Conservation (phyloP, 2,113 vertebrate genomes). For the Dissostichus mawsoni region DNA sequence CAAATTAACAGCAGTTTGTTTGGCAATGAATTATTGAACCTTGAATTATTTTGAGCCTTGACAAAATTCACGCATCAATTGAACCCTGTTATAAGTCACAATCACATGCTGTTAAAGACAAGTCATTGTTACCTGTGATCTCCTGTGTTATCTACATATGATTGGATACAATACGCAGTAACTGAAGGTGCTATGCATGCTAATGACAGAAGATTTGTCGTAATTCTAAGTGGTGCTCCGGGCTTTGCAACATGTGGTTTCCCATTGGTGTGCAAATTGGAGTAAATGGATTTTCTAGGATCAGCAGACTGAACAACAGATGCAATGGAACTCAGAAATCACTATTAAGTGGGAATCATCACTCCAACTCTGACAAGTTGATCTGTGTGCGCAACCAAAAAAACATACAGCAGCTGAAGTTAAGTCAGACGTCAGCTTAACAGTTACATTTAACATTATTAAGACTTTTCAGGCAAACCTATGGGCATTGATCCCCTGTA, state of each 20-base stretch:
- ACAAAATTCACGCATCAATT: slow-evolving; percentile 1
- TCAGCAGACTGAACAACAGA: neutral
- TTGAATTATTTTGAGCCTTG: neutral
- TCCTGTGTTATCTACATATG: slow-evolving; percentile 11
- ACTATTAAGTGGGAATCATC: neutral
- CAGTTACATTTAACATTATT: neutral
- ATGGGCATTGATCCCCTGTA: neutral
- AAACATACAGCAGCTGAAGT: neutral
- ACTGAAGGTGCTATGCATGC: neutral
- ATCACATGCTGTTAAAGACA: slow-evolving; percentile 3
- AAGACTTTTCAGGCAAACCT: neutral
- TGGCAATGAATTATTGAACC: too few species aligned
- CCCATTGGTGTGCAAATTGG: slow-evolving; percentile 23
- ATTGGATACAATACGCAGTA: slow-evolving; percentile 13
- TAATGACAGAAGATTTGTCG: slow-evolving; percentile 7
- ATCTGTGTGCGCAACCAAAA: neutral
- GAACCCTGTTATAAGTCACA: neutral
- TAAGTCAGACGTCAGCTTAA: neutral
- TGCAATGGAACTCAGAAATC: slow-evolving; percentile 16
- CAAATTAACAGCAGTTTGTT: too few species aligned
- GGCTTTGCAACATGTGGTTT: slow-evolving; percentile 25
- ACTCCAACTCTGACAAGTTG: neutral
- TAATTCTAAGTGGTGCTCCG: neutral
- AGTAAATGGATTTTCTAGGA: slow-evolving; percentile 18
- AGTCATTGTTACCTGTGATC: neutral